Conservation (phyloP, 2,888 invertebrate species). For the Cheilosia soror region DNA sequence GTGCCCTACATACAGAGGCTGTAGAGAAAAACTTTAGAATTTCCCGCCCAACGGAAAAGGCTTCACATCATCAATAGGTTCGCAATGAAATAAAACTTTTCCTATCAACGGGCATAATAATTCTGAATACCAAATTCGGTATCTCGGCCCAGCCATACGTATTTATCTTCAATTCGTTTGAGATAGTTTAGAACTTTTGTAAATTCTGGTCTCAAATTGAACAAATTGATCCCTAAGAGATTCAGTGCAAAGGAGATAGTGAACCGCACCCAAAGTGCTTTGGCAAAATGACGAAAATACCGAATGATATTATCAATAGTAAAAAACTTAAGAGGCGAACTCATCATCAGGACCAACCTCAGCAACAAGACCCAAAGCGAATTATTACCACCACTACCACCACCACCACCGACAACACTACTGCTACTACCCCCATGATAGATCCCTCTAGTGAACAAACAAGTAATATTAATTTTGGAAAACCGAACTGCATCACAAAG, state of each 20-base stretch:
- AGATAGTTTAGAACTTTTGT: slow-evolving; percentile 50
- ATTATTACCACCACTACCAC: neutral
- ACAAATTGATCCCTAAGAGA: slow-evolving; percentile 34
- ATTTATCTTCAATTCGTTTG: slow-evolving; percentile 64
- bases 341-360: slow-evolving; percentile 53
- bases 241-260: neutral
- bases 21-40: slow-evolving; percentile 9
- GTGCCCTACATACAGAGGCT: neutral
- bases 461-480: slow-evolving; percentile 71
- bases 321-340: slow-evolving; percentile 69
- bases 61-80: slow-evolving; percentile 7
- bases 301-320: slow-evolving; percentile 67
- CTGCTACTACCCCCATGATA: slow-evolving; percentile 40
- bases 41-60: neutral
- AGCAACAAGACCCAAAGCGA: slow-evolving; percentile 23
- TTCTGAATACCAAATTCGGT: slow-evolving; percentile 50
- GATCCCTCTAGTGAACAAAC: slow-evolving; percentile 72
- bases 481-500: slow-evolving; percentile 63
- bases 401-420: slow-evolving; percentile 32
- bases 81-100: slow-evolving; percentile 59
- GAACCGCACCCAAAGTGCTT: slow-evolving; percentile 37
- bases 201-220: slow-evolving; percentile 43
- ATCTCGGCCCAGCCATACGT: slow-evolving; percentile 54
- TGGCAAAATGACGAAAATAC: slow-evolving; percentile 67
- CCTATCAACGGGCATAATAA: slow-evolving; percentile 59